Evolutionary conservation across 1,140 invertebrate species (phyloP).

Genomic region (Temnothorax curvispinosus): DNA sequence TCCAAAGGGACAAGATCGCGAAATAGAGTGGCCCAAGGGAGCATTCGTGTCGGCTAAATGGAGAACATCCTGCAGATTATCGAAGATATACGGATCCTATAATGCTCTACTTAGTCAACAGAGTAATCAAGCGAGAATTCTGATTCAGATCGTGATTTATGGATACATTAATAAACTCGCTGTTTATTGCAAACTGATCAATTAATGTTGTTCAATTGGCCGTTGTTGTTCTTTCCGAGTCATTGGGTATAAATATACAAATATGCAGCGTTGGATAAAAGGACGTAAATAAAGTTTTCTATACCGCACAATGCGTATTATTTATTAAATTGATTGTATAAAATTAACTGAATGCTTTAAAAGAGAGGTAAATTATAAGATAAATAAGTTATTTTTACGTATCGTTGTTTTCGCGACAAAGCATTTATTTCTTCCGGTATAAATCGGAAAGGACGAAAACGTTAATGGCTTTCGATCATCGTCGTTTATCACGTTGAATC

Average conservation of each 20-base stretch:
- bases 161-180: conserved; percentile 51
- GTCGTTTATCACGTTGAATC: conserved; percentile 40
- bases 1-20: conserved; percentile 61
- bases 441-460: conserved; percentile 9
- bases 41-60: conserved; percentile 67
- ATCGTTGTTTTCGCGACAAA: not conserved
- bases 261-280: not conserved
- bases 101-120: conserved; percentile 57
- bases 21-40: conserved; percentile 71
- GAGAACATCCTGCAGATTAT: conserved; percentile 74
- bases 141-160: conserved; percentile 68
- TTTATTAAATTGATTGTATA: not conserved
- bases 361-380: not conserved
- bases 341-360: not conserved
- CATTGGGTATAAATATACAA: not conserved
- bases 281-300: not conserved
- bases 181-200: conserved; percentile 38
- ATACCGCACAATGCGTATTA: not conserved
- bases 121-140: conserved; percentile 71
- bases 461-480: conserved; percentile 37
- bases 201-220: conserved; percentile 61
- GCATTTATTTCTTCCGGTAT: not conserved
- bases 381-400: not conserved
- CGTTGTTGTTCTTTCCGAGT: not conserved
- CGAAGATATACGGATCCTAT: conserved; percentile 68